These are phyloP conservation scores for Etheostoma spectabile DNA, from an alignment of 2,113 vertebrate genomes.

Conservation along the genomic window DNA sequence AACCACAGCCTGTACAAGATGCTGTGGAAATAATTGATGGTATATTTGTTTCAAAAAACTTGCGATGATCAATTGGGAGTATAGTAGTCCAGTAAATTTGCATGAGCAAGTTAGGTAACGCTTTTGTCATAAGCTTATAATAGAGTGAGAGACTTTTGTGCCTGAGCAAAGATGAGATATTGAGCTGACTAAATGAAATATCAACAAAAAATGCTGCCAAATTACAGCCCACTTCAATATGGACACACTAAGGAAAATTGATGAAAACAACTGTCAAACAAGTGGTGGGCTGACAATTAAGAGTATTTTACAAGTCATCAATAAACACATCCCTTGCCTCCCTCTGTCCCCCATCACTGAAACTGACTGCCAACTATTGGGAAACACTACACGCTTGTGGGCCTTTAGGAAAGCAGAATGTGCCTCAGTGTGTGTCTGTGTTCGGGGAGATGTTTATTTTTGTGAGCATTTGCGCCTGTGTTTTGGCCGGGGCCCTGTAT, in stretches of 20 bases:
- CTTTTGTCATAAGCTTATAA: slow-evolving; percentile 43
- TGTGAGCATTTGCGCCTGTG: slow-evolving; percentile 4
- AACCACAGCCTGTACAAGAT: not conserved
- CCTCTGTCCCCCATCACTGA: not conserved
- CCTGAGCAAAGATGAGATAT: slow-evolving; percentile 48
- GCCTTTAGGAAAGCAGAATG: slow-evolving; percentile 8
- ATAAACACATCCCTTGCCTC: slow-evolving; percentile 42
- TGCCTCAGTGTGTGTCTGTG: not conserved
- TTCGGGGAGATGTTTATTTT: slow-evolving; percentile 15
- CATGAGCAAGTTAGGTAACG: slow-evolving; percentile 27
- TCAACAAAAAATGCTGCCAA: slow-evolving; percentile 63
- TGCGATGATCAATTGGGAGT: not conserved
- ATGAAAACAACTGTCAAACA: slow-evolving; percentile 51
- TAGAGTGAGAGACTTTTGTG: slow-evolving; percentile 16
- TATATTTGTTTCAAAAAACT: slow-evolving; percentile 6
- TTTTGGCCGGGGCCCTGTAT: slow-evolving; percentile 7
- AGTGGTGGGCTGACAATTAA: slow-evolving; percentile 38
- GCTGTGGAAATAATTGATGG: not conserved
- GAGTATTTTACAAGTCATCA: slow-evolving; percentile 47
- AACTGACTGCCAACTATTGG: slow-evolving; percentile 21
- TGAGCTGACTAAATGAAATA: slow-evolving; percentile 62
- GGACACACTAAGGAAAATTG: slow-evolving; percentile 41
- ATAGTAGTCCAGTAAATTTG: slow-evolving; percentile 21
- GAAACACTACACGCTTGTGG: not conserved
- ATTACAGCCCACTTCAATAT: slow-evolving; percentile 44